Conservation (phyloP, 2,113 vertebrate genomes). For the Physeter macrocephalus region DNA sequence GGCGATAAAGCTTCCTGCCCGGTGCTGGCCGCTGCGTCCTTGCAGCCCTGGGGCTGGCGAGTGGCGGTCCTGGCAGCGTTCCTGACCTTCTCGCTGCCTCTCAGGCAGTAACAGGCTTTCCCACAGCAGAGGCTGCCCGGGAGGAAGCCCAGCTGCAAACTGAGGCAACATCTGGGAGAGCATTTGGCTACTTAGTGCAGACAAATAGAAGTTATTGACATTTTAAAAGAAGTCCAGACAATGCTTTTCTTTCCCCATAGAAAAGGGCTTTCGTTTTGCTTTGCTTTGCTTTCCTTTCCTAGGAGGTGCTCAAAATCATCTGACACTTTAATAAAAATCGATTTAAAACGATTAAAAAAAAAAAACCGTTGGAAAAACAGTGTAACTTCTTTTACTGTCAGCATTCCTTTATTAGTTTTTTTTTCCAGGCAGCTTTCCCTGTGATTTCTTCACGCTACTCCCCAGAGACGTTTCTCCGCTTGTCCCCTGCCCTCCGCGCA, state of each 20-base stretch:
- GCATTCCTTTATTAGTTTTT: background rate
- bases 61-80: accelerated
- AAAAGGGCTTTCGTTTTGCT: background rate
- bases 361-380: background rate
- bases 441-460: background rate
- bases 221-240: background rate
- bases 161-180: background rate
- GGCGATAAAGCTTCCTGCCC: background rate
- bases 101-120: background rate
- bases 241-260: background rate
- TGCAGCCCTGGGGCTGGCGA: background rate
- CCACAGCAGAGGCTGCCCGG: background rate
- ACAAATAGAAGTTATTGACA: background rate
- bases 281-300: constrained; percentile 6
- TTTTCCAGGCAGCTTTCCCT: background rate
- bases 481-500: background rate
- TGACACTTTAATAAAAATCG: background rate
- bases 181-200: background rate
- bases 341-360: background rate
- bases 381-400: background rate
- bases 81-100: background rate
- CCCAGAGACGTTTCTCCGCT: background rate
- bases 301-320: background rate
- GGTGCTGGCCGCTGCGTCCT: background rate
- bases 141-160: background rate